A percentile compares a stretch with the other conserved stretches of the same genome.
These are phyloP conservation scores for Cyclura pinguis DNA, from an alignment of 2,797 vertebrate species.

Conservation along the genomic window DNA sequence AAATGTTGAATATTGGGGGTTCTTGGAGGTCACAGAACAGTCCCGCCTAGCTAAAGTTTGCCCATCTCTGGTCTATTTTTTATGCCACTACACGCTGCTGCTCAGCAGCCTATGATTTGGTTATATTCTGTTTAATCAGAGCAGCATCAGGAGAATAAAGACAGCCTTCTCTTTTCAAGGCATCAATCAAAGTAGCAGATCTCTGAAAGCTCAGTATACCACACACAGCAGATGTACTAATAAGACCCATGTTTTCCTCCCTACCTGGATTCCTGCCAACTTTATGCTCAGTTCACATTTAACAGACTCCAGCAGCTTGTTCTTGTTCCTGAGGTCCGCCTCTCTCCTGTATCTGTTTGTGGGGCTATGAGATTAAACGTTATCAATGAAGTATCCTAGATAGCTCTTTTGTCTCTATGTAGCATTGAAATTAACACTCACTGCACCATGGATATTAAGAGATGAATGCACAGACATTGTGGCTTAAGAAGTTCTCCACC, in stretches of 20 bases:
- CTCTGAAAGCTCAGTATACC: not conserved
- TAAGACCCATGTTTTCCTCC: not conserved
- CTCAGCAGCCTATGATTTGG: not conserved
- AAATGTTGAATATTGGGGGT: too few species aligned
- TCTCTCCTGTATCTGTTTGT: constrained; percentile 82
- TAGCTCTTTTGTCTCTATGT: not conserved
- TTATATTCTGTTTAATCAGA: not conserved
- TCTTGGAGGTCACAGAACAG: too few species aligned
- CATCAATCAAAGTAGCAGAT: not conserved
- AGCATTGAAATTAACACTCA: not conserved
- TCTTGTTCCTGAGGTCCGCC: constrained; percentile 85
- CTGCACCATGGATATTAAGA: not conserved
- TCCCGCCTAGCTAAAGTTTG: too few species aligned
- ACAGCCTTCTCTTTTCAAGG: not conserved
- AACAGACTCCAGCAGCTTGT: constrained; percentile 80
- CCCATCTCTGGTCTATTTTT: too few species aligned
- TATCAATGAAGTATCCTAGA: constrained; percentile 13
- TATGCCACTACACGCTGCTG: too few species aligned
- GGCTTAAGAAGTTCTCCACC: not conserved
- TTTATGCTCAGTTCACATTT: constrained; percentile 84
- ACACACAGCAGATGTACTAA: not conserved
- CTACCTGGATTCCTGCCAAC: constrained; percentile 82
- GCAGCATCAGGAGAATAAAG: not conserved
- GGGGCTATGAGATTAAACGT: constrained; percentile 66
- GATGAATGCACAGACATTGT: not conserved